Percentiles rank a stretch among this genome's conserved stretches.
Conservation (phyloP, 2,113 vertebrate species). For the Bufo bufo region DNA sequence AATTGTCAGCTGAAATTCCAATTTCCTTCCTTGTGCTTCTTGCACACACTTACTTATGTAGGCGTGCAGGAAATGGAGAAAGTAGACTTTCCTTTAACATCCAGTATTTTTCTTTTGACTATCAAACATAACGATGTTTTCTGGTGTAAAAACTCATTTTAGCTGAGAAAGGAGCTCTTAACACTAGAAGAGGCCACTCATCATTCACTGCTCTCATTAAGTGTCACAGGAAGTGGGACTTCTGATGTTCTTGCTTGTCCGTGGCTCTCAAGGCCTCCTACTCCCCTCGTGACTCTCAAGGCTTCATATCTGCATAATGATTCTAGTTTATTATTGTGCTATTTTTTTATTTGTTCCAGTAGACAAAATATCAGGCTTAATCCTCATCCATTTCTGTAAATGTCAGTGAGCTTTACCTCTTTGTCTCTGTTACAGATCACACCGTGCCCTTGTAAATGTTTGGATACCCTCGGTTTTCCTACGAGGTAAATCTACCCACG, state of each 20-base stretch:
- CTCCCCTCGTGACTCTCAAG: background rate
- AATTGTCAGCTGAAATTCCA: background rate
- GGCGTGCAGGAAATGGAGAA: background rate
- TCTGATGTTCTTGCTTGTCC: background rate
- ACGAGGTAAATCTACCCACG: conserved; percentile 91
- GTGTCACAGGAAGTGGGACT: background rate
- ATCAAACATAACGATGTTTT: background rate
- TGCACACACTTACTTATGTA: background rate
- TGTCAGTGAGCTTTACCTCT: conserved; percentile 24
- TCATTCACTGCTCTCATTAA: background rate
- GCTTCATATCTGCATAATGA: background rate
- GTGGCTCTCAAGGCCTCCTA: background rate
- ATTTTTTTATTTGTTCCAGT: background rate
- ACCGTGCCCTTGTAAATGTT: conserved; percentile 96
- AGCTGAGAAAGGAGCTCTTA: background rate
- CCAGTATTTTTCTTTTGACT: conserved; percentile 23
- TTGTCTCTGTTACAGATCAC: conserved; percentile 78
- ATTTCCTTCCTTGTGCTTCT: background rate
- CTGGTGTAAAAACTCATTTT: background rate
- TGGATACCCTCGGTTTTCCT: conserved; percentile 99
- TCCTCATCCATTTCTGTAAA: background rate
- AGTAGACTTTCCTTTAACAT: background rate
- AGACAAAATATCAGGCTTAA: background rate
- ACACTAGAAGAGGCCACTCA: conserved; percentile 17
- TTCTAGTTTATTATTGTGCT: background rate